Percentiles rank a stretch among this genome's conserved stretches.
Conservation (phyloP, 2,797 vertebrate species). For the Sebastes minor region DNA sequence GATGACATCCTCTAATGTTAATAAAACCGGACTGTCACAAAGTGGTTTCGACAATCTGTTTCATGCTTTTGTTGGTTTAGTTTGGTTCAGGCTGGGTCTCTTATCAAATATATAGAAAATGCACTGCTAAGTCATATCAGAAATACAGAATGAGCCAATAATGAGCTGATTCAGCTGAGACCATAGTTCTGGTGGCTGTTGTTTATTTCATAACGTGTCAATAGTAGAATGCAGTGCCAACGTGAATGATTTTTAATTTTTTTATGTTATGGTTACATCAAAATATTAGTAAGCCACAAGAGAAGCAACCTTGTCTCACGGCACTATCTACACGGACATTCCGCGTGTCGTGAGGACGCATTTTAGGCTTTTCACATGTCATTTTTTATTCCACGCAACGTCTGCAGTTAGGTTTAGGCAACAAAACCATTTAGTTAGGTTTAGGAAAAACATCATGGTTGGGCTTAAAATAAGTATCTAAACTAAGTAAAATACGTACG, state of each 20-base stretch:
- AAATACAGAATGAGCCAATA: neutral
- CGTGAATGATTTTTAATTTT: neutral
- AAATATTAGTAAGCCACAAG: neutral
- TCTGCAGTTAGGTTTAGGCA: no score
- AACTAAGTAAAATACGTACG: no score
- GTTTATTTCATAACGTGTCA: neutral
- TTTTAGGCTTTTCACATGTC: no score
- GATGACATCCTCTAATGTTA: slow-evolving; percentile 32
- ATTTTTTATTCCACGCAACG: no score
- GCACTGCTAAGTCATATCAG: neutral
- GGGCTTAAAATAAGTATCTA: no score
- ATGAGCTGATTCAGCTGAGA: neutral
- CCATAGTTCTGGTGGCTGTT: neutral
- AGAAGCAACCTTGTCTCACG: neutral
- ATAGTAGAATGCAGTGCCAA: neutral
- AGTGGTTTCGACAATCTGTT: neutral
- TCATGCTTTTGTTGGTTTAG: slow-evolving; percentile 6
- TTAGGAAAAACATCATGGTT: no score
- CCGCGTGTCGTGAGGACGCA: no score
- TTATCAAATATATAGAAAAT: neutral
- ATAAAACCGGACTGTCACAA: slow-evolving; percentile 23
- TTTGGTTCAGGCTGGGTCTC: neutral
- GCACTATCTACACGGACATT: no score
- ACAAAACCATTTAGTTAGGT: no score
- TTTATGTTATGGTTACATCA: neutral